Evolutionary conservation across 1,140 invertebrate species (phyloP), one percentile per base, ranked within the genome.

Genomic region (Brachystomella parvula): DNA sequence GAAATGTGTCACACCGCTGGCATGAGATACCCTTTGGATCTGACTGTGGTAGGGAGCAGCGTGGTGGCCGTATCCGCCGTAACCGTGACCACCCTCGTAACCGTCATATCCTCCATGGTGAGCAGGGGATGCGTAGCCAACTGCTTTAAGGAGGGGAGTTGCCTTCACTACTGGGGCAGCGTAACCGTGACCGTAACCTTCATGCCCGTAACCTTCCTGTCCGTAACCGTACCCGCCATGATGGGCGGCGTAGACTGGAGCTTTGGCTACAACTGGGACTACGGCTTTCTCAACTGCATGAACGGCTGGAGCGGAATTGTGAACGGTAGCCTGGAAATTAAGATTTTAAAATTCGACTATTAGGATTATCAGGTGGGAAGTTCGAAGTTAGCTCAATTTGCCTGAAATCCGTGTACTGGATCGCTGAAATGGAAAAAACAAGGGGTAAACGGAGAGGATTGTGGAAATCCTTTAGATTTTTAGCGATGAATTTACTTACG

Each of bases 1-100:
- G 39, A 12, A 44, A 44, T 44, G 39, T n/a, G 39, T 44, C n/a
- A 44, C 21, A 53, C 49, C 49, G 24, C 9, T 15, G 6, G 49
- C 49, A 26, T 53, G 49, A 15, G 49, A 53, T 6, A 53, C 49
- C 24, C 49, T 15, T 24, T 53, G 49, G 24, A 53, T 53, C 21
- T 44, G 39, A n/a, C 49, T 24, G 49, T 53, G 49, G 21, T 53
- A 53, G 6, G 49, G 49, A 15, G 49, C 49, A 24, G 49, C 49
- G 24, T 53, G 24, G 49, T 53, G 49, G 24, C 49, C 49, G n/a
- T n/a, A n/a, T 19, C 49, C 49, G 49, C 49, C 49, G 21, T 26
- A 15, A 53, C 24, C 12, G 49, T 53, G 9, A 24, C 49, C 49
- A 6, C 49, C 49, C 6, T 53, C 9, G 21, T 53, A 53, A 53